Evolutionary conservation across 2,797 vertebrate species (phyloP), one percentile per base, ranked within the genome.

Genomic region (Sebastes oblongus): DNA sequence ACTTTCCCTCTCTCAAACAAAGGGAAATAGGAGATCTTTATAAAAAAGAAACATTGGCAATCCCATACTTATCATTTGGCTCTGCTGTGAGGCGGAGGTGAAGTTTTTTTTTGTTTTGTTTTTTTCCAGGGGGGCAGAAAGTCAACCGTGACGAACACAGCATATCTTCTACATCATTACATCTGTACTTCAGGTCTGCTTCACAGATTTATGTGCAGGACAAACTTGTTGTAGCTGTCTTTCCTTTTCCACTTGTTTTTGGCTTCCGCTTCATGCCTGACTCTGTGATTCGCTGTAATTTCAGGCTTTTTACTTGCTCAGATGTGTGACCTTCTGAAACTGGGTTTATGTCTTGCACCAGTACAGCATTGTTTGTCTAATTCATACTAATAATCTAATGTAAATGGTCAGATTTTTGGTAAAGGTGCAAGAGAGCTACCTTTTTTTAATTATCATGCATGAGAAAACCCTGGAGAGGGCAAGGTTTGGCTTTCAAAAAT

Each of bases 121-220:
- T 20, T 67, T 67, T 72, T 66, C 66, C 62, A 65, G 14, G n/a
- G 55, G 78, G 78, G 81, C 73, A 89, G 67, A 90, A 90, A 86
- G 78, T 89, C 78, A 90, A 67, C 81, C 75, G 50, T 82, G 80
- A 85, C 71, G 6, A 89, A 83, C 72, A 71, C 68, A 83, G 71
- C 34, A 78, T 89, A 77, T 88, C 82, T 90, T 90, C 83, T 73
- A 83, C 86, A 83, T 91, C 88, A 89, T 91, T 91, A 88, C 86
- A 86, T 93, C 72, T 88, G 81, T 80, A 82, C 86, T 88, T 85
- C 78, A 86, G 86, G 81, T 86, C 86, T 75, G 75, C 80, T 81
- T 86, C 85, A 87, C 91, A 91, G 75, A 90, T 91, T 91, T 86
- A 88, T 89, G 78, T 29, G 64, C 70, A 64, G 81, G 77, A 75